A percentile compares a stretch with the other conserved stretches of the same genome.
Conservation (phyloP, 2,888 invertebrate species). For the Eremobia ochroleuca region DNA sequence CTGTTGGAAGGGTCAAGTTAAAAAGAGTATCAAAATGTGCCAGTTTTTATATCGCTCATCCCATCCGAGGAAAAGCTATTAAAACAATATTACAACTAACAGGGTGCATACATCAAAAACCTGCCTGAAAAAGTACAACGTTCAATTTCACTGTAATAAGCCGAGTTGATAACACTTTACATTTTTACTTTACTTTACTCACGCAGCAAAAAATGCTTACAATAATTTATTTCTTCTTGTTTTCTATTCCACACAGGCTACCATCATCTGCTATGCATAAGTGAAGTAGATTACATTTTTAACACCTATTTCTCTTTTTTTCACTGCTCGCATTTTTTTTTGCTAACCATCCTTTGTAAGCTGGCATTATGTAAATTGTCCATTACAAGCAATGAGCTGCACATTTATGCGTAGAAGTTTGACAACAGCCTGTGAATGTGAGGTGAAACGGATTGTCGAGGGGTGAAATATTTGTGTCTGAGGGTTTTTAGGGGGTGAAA, state of each 20-base stretch:
- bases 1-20: not conserved
- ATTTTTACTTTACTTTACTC: slow-evolving; percentile 22
- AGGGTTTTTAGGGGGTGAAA: slow-evolving; percentile 26
- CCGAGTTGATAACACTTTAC: slow-evolving; percentile 25
- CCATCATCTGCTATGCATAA: slow-evolving; percentile 42
- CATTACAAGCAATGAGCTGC: slow-evolving; percentile 67
- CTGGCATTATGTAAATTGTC: slow-evolving; percentile 72
- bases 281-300: slow-evolving; percentile 59
- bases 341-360: slow-evolving; percentile 53
- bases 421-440: slow-evolving; percentile 52
- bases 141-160: slow-evolving; percentile 47
- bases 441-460: slow-evolving; percentile 41
- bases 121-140: slow-evolving; percentile 6
- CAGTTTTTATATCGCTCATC: not conserved
- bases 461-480: slow-evolving; percentile 22
- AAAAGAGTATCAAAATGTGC: not conserved
- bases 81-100: slow-evolving; percentile 15
- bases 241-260: slow-evolving; percentile 14
- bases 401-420: slow-evolving; percentile 67
- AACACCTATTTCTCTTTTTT: slow-evolving; percentile 41
- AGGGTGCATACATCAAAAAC: not conserved
- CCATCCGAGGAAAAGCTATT: not conserved
- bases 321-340: slow-evolving; percentile 49
- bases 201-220: slow-evolving; percentile 20
- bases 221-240: slow-evolving; percentile 21